These are phyloP conservation scores for Tiphia femorata DNA, from an alignment of 2,888 invertebrate genomes.

Conservation along the genomic window DNA sequence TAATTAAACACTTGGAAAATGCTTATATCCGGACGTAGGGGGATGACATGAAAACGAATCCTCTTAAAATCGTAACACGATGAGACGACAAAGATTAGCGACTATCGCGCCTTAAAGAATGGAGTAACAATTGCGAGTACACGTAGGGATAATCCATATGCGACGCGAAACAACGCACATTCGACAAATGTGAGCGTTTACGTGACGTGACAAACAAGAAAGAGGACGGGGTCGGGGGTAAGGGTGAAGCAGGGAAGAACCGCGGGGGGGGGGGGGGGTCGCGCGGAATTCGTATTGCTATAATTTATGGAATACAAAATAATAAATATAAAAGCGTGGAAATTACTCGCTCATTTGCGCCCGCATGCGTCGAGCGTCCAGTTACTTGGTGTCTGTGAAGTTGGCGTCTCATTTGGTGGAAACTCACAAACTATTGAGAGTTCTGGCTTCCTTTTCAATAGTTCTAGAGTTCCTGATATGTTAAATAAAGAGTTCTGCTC, in stretches of 20 bases:
- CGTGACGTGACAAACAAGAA: conserved; percentile 8
- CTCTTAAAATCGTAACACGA: background rate
- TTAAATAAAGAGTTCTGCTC: no score
- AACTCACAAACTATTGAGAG: no score
- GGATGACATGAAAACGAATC: conserved; percentile 13
- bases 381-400: no score
- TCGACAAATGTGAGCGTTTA: no score
- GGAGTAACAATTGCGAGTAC: background rate
- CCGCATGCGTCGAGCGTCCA: background rate
- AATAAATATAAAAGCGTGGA: conserved; percentile 15
- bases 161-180: no score
- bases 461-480: no score
- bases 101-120: background rate
- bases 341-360: background rate
- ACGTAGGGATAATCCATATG: background rate
- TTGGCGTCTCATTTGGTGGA: no score
- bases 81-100: background rate
- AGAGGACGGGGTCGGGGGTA: background rate
- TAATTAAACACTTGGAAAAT: no score
- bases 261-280: background rate
- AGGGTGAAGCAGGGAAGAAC: background rate
- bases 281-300: no score
- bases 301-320: no score
- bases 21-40: no score
- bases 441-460: no score